A percentile compares a stretch with the other conserved stretches of the same genome.
Conservation (phyloP, 23 tunicate species). For the Ascidia mentula region DNA sequence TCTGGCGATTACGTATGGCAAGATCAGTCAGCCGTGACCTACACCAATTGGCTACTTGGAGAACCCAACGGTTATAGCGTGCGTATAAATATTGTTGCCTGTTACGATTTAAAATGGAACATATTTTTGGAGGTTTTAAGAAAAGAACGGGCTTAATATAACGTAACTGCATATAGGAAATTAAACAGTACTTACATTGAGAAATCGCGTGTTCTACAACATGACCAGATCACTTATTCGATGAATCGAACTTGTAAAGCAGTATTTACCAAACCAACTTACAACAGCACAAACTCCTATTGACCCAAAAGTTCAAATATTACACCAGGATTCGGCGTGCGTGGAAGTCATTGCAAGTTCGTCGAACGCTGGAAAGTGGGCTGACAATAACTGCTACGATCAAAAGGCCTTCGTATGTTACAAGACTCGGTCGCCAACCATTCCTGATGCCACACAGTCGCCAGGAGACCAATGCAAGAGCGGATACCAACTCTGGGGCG, state of each 20-base stretch:
- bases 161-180: no score
- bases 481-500: conserved; percentile 53
- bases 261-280: no score
- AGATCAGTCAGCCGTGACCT: conserved; percentile 58
- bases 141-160: no score
- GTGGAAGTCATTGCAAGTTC: conserved; percentile 5
- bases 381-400: conserved; percentile 42
- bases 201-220: no score
- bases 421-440: neutral
- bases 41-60: conserved; percentile 66
- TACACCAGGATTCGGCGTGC: neutral
- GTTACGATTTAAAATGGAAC: no score
- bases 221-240: no score
- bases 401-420: conserved; percentile 36
- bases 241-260: no score
- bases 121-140: no score
- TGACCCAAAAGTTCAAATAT: no score
- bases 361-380: conserved; percentile 51
- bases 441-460: conserved; percentile 26
- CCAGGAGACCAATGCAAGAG: conserved; percentile 21
- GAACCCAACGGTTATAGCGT: conserved; percentile 64
- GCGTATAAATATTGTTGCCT: neutral
- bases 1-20: conserved; percentile 45
- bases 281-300: no score
- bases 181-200: no score